Evolutionary conservation across 2,888 invertebrate genomes (phyloP), one percentile per base, ranked within the genome.

Genomic region (Eucera pruinosa): DNA sequence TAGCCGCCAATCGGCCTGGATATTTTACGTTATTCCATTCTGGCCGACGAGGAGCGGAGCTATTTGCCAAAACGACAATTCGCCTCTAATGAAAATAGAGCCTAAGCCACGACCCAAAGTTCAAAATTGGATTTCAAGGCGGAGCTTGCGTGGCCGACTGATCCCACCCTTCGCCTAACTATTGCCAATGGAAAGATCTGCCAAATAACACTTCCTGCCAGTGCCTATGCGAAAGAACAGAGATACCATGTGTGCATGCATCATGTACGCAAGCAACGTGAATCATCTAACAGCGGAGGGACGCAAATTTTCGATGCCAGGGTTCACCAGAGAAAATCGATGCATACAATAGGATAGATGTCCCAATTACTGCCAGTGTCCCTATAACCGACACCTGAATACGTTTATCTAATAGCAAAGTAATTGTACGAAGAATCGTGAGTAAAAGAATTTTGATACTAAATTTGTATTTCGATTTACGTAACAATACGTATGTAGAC

Each of bases 51-150:
- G 6, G 18, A 39, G 1, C 43, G 9, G 48, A 50, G 55, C 27
- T 69, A 61, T 78, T 62, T 58, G 64, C 67, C 71, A 65, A 64
- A 79, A 67, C 61, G 72, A 60, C 47, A 33, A 66, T 50, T 47
- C 64, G 39, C 25, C 43, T 30, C 39, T 60, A 76, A 77, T 77
- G 72, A 82, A 84, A 84, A 84, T 84, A 84, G 82, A 84, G 71
- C 33, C 48, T 23, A 71, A 75, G 81, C 73, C 80, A 70, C 82
- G 43, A 20, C 74, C 65, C 62, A 65, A 82, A 67, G 75, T 72
- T 80, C 84, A 64, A 84, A 84, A 84, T 81, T 79, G 84, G 77
- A 81, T 75, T 82, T 71, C 78, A 55, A 84, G 83, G 83, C 83
- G 83, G 82, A 52, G 84, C 64, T 23, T 73, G 71, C 73, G 75